Base-by-base conservation (phyloP, 2,113 vertebrate genomes). In the Chaenogobius annularis region DNA sequence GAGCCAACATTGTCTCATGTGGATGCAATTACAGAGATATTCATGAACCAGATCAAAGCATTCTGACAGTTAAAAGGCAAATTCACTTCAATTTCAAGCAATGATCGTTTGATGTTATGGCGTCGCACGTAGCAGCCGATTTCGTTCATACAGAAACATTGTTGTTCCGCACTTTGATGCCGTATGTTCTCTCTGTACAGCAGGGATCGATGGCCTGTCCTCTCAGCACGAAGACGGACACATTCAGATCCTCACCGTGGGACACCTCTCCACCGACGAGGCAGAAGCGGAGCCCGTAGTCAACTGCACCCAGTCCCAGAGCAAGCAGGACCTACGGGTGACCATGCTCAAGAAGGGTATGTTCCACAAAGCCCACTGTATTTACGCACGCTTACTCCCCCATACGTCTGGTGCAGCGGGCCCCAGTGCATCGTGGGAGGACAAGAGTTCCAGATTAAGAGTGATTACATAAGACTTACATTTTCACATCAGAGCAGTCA, bases 261-360 rank as follows among this genome's bases (percentile, higher is more conserved):
- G 94, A 17, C 95, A 95, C 72, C 81, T 87, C 15, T 86, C 88
- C 77, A 83, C 92, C 1, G 94, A 94, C 56, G 96, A 96, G 78
- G 91, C 92, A 7, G 94, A 95, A n/a, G 90, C 90, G 12, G 96
- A 97, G 72, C 91, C 94, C 0, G 90, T 93, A 69, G 91, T 93
- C 85, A 92, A 93, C 84, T 93, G 91, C 84, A 91, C 92, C 48
- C 87, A 94, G 66, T 92, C 85, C 26, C 94, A 95, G 91, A 92
- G 93, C 81, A 96, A 95, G 81, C 96, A 98, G 92, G 97, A 99
- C 74, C 94, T 98, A 79, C 93, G 94, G 79, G 92, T 95, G 90
- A 93, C 94, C 85, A 97, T 98, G 97, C 96, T 98, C 83, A 99
- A 97, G 89, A 98, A 98, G 94, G 98, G 98, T 99, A 93, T 50